These are phyloP conservation scores for Halcyon malimbica DNA, from an alignment of 2,113 vertebrate species.

Conservation along the genomic window DNA sequence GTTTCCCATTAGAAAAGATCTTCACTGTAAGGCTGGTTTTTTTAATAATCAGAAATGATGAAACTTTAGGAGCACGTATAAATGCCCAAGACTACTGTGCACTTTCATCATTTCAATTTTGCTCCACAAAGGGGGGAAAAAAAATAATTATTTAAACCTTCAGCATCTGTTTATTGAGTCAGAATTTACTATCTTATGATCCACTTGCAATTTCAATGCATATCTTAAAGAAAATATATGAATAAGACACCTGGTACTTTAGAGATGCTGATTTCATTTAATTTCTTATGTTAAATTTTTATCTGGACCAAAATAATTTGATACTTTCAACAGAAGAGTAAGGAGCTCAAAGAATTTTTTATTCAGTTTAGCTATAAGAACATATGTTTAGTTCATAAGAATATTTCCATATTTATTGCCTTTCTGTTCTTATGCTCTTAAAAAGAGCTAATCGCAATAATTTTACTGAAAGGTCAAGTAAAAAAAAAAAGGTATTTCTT, in stretches of 20 bases:
- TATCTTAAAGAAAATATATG: neutral
- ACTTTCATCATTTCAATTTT: neutral
- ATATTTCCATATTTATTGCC: neutral
- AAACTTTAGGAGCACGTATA: neutral
- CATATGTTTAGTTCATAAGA: neutral
- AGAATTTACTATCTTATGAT: neutral
- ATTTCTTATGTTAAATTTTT: neutral
- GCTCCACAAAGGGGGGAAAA: neutral
- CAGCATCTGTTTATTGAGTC: neutral
- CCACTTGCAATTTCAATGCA: neutral
- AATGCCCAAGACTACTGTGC: neutral
- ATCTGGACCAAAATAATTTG: neutral
- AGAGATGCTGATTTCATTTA: neutral
- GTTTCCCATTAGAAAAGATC: neutral
- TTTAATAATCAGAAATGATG: neutral
- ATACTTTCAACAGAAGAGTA: neutral
- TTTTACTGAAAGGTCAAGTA: neutral
- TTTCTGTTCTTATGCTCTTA: neutral
- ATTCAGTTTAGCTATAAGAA: neutral
- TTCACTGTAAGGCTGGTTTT: neutral
- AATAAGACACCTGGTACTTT: neutral
- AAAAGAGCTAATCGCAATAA: neutral
- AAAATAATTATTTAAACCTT: neutral
- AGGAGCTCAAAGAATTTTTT: neutral
- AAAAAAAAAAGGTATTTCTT: neutral